Percentiles rank a stretch among this genome's conserved stretches.
Conservation (phyloP, 1,140 invertebrate species). For the Triops longicaudatus region DNA sequence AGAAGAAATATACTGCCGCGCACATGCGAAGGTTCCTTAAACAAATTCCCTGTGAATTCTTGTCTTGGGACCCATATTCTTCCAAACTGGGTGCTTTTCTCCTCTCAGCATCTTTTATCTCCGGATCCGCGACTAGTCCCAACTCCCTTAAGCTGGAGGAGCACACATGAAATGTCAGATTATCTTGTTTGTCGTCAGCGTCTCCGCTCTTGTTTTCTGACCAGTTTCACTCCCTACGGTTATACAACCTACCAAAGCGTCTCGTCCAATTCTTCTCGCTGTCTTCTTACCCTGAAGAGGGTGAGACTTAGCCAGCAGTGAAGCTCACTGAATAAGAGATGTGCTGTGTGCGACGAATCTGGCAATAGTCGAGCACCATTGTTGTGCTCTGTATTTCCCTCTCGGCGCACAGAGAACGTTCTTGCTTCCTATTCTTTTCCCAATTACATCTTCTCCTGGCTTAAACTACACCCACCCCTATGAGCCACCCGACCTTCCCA, state of each 20-base stretch:
- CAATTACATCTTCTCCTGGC: background rate
- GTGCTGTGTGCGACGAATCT: slow-evolving; percentile 4
- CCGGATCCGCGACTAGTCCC: background rate
- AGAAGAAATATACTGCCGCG: too few relatives aligned
- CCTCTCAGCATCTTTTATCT: background rate
- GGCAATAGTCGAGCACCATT: background rate
- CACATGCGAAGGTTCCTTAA: too few relatives aligned
- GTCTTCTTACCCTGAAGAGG: slow-evolving; percentile 7
- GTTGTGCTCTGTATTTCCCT: background rate
- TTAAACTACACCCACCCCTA: background rate
- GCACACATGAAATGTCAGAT: slow-evolving; percentile 12
- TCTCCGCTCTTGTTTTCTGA: slow-evolving; percentile 5
- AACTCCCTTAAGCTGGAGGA: background rate
- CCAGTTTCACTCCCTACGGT: background rate
- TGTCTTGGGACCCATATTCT: background rate
- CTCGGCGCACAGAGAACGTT: background rate
- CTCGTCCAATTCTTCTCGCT: background rate
- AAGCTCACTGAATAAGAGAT: background rate
- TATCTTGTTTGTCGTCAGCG: slow-evolving; percentile 8
- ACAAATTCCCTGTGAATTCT: too few relatives aligned
- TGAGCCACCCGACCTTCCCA: background rate
- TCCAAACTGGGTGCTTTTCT: background rate
- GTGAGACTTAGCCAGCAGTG: slow-evolving; percentile 14
- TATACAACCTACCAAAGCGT: background rate
- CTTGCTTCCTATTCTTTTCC: background rate